Evolutionary conservation across 2,113 vertebrate species (phyloP), one percentile per base, ranked within the genome.

Genomic region (Leptocoma aspasia): DNA sequence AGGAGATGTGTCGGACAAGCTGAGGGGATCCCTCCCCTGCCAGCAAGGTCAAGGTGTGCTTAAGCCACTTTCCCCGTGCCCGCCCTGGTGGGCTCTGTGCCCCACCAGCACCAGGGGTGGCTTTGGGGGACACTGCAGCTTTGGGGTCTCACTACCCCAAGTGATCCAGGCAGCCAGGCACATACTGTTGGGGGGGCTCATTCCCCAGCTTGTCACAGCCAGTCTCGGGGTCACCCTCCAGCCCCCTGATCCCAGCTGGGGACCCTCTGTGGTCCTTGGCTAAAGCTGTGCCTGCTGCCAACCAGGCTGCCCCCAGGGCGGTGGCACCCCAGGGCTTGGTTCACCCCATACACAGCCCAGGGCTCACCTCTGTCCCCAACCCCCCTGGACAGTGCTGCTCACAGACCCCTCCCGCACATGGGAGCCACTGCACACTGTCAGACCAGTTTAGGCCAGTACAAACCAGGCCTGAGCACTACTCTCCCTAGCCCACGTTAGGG

Each of bases 1-100:
- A 91, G 97, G 97, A 95, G 96, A 94, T 94, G 82, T 98, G 97
- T 98, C 92, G 8, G 95, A 98, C 98, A 98, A 97, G 97, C 96
- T 69, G 92, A 85, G 66, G 95, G 95, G 96, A 96, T 77, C 94
- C 86, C 78, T 82, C 97, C 97, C 97, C 97, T 9, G 92, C 94
- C 88, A 95, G 97, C 90, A 97, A 97, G 98, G 97, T 98, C 98
- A 97, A 93, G 90, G 92, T 89, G 66, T 77, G 96, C 93, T 89
- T 91, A 80, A 82, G 90, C 94, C 96, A 44, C 83, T 94, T 91
- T 86, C 76, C 96, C 71, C 35, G 1, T 12, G 12, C 65, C 88
- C 15, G 2, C 77, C 18, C 6, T 2, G 18, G 30, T 30, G 60
- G 53, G 54, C 12, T 45, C 37, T 8, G 30, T 24, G 45, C 61